phyloP scores from a whole-genome alignment of 2,797 vertebrate genomes.

The Scyliorhinus canicula region DNA sequence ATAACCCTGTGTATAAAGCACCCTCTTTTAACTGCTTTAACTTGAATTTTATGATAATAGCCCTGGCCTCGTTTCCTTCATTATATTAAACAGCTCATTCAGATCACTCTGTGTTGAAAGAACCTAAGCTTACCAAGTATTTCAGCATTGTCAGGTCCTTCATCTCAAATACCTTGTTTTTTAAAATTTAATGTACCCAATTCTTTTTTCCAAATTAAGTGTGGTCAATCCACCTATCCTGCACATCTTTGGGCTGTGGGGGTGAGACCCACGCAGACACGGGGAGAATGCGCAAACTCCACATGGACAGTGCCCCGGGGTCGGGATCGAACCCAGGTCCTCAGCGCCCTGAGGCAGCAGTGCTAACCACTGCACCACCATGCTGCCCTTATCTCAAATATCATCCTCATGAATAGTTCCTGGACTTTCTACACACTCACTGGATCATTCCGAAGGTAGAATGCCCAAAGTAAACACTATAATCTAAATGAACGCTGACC shows the following conservation, averaged over 20 bases:
- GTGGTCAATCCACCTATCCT: too few species aligned
- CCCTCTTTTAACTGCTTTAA: neutral
- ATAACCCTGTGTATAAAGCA: neutral
- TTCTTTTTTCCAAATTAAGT: too few species aligned
- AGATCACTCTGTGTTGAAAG: neutral
- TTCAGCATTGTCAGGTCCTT: neutral
- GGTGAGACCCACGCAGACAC: too few species aligned
- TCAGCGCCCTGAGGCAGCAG: too few species aligned
- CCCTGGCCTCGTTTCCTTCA: neutral
- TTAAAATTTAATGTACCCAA: too few species aligned
- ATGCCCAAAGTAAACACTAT: neutral
- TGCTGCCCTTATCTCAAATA: neutral
- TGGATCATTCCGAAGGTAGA: neutral
- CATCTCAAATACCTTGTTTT: too few species aligned
- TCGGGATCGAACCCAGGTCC: too few species aligned
- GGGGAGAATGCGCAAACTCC: too few species aligned
- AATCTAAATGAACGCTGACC: neutral
- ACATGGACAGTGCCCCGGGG: too few species aligned
- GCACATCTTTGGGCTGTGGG: too few species aligned
- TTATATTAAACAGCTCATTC: neutral
- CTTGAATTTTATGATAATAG: neutral
- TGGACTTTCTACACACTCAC: neutral
- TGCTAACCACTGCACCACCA: too few species aligned
- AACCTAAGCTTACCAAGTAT: neutral
- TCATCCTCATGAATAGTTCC: neutral